Percentiles rank a stretch among this genome's conserved stretches.
Conservation (phyloP, 2,888 invertebrate species). For the Polylopha cassiicola region DNA sequence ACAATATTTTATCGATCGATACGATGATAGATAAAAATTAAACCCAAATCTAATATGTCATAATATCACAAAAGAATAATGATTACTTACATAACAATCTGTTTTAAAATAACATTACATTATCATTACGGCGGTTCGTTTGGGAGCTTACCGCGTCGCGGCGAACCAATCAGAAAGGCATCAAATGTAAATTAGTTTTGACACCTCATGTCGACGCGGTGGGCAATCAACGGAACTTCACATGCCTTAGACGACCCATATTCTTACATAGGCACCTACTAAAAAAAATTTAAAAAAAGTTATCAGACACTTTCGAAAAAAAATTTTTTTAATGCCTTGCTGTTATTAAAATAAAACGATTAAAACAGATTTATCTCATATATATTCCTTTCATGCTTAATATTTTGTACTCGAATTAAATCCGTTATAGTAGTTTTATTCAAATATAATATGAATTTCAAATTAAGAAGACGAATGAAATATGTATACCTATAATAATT, state of each 20-base stretch:
- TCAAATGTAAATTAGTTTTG: conserved; percentile 40
- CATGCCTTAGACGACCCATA: conserved; percentile 15
- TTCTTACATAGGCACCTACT: conserved; percentile 3
- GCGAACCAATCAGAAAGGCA: conserved; percentile 46
- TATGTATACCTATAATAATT: too few species aligned
- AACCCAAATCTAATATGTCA: conserved; percentile 25
- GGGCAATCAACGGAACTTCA: conserved; percentile 17
- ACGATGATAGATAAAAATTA: conserved; percentile 12
- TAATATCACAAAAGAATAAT: conserved; percentile 28
- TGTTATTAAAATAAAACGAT: too few species aligned
- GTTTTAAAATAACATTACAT: conserved; percentile 21
- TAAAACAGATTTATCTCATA: too few species aligned
- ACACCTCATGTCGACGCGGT: conserved; percentile 27
- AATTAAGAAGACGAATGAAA: too few species aligned
- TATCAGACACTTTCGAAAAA: too few species aligned
- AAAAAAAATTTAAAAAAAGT: too few species aligned
- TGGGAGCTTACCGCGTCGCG: conserved; percentile 16
- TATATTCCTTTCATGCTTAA: too few species aligned
- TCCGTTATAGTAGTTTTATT: too few species aligned
- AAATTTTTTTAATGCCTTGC: too few species aligned
- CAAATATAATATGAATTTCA: too few species aligned
- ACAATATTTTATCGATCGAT: too few species aligned
- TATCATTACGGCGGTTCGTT: conserved; percentile 16
- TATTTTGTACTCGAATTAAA: too few species aligned
- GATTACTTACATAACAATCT: conserved; percentile 35